Evolutionary conservation across 2,888 invertebrate genomes (phyloP), one percentile per base, ranked within the genome.

Genomic region (Cataglyphis cursor): DNA sequence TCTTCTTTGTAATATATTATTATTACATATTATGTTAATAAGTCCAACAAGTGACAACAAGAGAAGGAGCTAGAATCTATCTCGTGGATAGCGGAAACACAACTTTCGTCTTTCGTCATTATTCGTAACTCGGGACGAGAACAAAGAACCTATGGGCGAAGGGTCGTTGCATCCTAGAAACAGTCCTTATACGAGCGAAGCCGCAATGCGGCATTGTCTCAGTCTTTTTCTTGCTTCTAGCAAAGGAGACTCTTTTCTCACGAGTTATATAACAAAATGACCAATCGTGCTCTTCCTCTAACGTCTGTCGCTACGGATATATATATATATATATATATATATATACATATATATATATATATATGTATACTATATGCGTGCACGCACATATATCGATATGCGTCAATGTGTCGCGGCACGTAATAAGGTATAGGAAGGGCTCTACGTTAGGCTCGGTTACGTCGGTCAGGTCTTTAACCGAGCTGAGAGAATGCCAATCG

Each of bases 211-310:
- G 91, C 89, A 91, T 91, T 91, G 91, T 91, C 90, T 89, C 84
- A 78, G 83, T 73, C 68, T 90, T 91, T 91, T 92, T 91, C 87
- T 83, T 83, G 82, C 75, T 78, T 51, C 75, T 59, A 66, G 74
- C 83, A 75, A 83, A 82, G 76, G 85, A 87, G 84, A 9, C 76
- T 83, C 78, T 74, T 86, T 84, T 88, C 88, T 88, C 85, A 89
- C 90, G 85, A 91, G 92, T 92, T 91, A 91, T 91, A 91, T 91
- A 91, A 91, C 89, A 91, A 91, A 91, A 92, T 91, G 90, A 88
- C 87, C 66, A 88, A 78, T 61, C 18, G 21, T 57, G 35, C 76
- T 76, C 81, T 82, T 86, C 82, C 64, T 41, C 35, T 24, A 59
- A 28, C 48, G 65, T 65, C 78, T 64, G 75, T 64, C 75, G 28